These are phyloP conservation scores for Corella eumyota DNA, from an alignment of 23 tunicate genomes.

Conservation along the genomic window DNA sequence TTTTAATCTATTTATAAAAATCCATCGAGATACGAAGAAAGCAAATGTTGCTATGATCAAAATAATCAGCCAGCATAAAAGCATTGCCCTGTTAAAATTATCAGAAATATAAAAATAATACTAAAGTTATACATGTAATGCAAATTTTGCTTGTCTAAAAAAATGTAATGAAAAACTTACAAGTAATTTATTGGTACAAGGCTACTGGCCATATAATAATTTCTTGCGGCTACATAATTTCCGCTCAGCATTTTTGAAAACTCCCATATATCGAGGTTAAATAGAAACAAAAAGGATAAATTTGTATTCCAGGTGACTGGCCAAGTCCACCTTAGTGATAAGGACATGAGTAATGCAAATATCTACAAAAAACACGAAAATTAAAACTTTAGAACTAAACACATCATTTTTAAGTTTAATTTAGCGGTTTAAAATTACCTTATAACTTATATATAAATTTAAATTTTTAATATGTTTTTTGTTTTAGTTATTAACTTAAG, in stretches of 20 bases:
- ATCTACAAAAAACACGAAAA: constrained; percentile 24
- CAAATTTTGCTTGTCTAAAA: no score
- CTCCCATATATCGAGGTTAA: constrained; percentile 87
- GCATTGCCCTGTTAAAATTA: constrained; percentile 11
- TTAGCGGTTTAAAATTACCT: no score
- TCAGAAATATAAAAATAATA: neutral
- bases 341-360: constrained; percentile 60
- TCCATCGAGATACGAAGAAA: constrained; percentile 15
- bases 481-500: no score
- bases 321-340: constrained; percentile 90
- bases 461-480: no score
- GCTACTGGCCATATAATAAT: constrained; percentile 37
- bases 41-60: neutral
- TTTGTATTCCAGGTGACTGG: constrained; percentile 53
- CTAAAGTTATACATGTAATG: no score
- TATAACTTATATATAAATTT: no score
- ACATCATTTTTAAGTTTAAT: no score
- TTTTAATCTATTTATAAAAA: constrained; percentile 8
- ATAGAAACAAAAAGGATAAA: constrained; percentile 56
- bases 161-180: no score
- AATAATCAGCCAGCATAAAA: constrained; percentile 33
- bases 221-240: constrained; percentile 41
- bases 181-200: constrained; percentile 34
- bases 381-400: no score
- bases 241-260: constrained; percentile 42